Percentiles rank a stretch among this genome's conserved stretches.
Conservation (phyloP, 2,797 vertebrate species). For the Chlorospingus flavigularis region DNA sequence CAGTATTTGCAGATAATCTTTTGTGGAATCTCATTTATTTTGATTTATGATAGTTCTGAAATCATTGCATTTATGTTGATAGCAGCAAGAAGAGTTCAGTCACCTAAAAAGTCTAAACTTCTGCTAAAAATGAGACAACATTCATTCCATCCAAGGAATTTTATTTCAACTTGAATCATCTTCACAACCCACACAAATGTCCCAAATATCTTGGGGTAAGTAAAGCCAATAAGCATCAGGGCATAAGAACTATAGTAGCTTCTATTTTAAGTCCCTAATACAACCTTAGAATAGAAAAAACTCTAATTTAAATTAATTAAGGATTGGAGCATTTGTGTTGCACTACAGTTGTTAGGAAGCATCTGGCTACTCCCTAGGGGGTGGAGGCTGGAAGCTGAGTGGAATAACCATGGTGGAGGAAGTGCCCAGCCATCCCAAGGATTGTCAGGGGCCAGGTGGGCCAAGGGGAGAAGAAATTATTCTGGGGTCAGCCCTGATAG, state of each 20-base stretch:
- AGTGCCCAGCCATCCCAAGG: background rate
- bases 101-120: background rate
- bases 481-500: accelerated
- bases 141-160: background rate
- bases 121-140: background rate
- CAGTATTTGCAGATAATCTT: background rate
- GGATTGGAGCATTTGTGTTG: background rate
- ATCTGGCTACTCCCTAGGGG: background rate
- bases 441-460: background rate
- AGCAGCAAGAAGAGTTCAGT: background rate
- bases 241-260: background rate
- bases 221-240: background rate
- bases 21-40: slow-evolving; percentile 3
- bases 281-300: background rate
- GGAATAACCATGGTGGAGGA: background rate
- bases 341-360: background rate
- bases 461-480: background rate
- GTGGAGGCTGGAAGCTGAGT: background rate
- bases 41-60: background rate
- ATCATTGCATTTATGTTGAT: background rate
- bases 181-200: background rate
- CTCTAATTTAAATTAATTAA: background rate
- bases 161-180: background rate
- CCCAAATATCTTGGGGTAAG: background rate
- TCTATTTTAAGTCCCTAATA: background rate